These are phyloP conservation scores for Diachrysia chrysitis DNA, from an alignment of 2,888 invertebrate genomes.

Conservation along the genomic window DNA sequence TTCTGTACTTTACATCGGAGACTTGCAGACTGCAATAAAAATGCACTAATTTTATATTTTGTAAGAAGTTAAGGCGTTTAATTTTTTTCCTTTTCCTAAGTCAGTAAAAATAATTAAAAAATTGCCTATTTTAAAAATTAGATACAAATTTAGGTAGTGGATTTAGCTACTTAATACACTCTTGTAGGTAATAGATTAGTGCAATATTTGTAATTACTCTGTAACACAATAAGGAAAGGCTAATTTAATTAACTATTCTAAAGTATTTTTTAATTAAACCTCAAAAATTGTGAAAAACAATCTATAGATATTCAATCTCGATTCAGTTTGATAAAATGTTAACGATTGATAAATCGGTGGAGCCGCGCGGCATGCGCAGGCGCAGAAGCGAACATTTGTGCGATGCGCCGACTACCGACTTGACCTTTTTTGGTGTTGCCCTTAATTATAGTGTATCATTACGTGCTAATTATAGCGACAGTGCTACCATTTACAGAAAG, in stretches of 20 bases:
- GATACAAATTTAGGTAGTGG: too few relatives aligned
- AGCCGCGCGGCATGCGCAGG: constrained; percentile 23
- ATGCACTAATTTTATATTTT: too few relatives aligned
- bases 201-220: too few relatives aligned
- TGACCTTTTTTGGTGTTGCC: constrained; percentile 37
- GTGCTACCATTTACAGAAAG: constrained; percentile 30
- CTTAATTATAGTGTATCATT: constrained; percentile 51
- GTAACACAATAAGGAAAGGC: too few relatives aligned
- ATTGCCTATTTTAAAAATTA: too few relatives aligned
- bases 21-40: too few relatives aligned
- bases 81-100: too few relatives aligned
- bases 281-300: not conserved
- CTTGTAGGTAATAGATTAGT: too few relatives aligned
- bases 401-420: constrained; percentile 43
- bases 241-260: not conserved
- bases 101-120: too few relatives aligned
- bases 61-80: too few relatives aligned
- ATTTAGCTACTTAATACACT: too few relatives aligned
- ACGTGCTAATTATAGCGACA: constrained; percentile 32
- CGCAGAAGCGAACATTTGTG: constrained; percentile 45
- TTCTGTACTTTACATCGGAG: too few relatives aligned
- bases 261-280: constrained; percentile 45
- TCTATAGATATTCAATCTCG: constrained; percentile 18
- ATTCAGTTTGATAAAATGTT: constrained; percentile 41
- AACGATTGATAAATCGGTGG: constrained; percentile 45